phyloP scores from a whole-genome alignment of 2,888 invertebrate genomes.

The Hydropsyche betteni region DNA sequence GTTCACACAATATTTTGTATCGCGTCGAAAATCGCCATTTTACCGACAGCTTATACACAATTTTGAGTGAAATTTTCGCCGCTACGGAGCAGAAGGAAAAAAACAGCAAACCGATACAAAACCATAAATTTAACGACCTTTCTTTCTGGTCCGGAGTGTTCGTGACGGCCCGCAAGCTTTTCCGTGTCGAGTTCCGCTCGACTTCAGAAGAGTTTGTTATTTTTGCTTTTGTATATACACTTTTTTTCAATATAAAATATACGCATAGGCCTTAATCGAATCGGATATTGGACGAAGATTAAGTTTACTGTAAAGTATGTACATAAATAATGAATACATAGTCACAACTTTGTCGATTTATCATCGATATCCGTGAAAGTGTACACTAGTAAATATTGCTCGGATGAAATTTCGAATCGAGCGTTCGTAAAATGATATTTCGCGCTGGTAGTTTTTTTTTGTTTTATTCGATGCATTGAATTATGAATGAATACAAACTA shows the following conservation, averaged over 20 bases:
- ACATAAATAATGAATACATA: too few relatives aligned
- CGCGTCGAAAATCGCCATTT: too few relatives aligned
- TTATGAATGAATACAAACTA: too few relatives aligned
- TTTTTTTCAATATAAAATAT: conserved; percentile 3
- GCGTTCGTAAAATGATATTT: too few relatives aligned
- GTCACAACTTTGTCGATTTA: neutral
- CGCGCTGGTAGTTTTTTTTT: too few relatives aligned
- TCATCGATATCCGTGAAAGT: neutral
- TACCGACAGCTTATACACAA: neutral
- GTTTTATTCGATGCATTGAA: too few relatives aligned
- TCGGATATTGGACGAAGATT: conserved; percentile 7
- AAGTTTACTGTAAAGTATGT: neutral
- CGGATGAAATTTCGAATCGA: neutral
- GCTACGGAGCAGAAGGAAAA: neutral
- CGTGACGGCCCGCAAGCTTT: conserved; percentile 24
- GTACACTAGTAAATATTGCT: neutral
- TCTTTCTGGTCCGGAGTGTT: conserved; percentile 12
- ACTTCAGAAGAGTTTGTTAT: conserved; percentile 24
- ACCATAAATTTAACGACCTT: conserved; percentile 32
- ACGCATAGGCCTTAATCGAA: conserved; percentile 8
- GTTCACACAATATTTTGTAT: too few relatives aligned
- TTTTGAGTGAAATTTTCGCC: neutral
- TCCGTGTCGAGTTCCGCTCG: conserved; percentile 23
- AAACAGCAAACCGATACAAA: conserved; percentile 4
- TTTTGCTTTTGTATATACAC: conserved; percentile 3